Base-by-base conservation (phyloP, 2,113 vertebrate genomes). In the Crotalus tigris region DNA sequence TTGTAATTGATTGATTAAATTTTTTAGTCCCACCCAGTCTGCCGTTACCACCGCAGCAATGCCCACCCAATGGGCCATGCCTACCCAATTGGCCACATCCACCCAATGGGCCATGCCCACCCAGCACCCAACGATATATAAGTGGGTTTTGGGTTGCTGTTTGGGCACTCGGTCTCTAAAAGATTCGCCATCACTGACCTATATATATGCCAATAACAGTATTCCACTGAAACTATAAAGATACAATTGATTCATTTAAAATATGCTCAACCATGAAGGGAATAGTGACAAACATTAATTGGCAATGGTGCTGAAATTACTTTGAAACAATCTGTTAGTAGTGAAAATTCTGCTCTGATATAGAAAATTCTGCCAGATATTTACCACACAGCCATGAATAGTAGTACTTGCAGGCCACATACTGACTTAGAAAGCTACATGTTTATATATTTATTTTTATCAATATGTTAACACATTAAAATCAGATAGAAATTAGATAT, bases 211-310 rank as follows among this genome's bases (percentile, higher is more conserved):
- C 23, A 24, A 53, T 29, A 39, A 75, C 44, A 46, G 24, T 29
- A 89, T 85, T 58, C 29, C 5, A 57, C 19, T 11, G 58, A 92
- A 87, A 49, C 6, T 54, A 69, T 26, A 87, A 5, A 64, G 29
- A 24, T n/a, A 89, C 39, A 57, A 81, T 92, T 90, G 3, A 44
- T 19, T 1, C 39, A 92, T 64, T 86, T 88, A 95, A 87, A 81
- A 85, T 86, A 85, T 75, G 90, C 85, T 15, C 17, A 93, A 51
- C 33, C 69, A 75, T 8, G 87, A 88, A 53, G n/a, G 54, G 85
- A 3, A 39, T 88, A 57, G 94, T 39, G 92, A 19, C 0, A 39
- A 53, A 92, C 4, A 12, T 23, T 33, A 23, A 53, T 92, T 55
- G 1, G 49, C 87, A 95, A 91, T 0, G 85, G 90, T 92, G 85